A percentile compares a stretch with the other conserved stretches of the same genome.
phyloP scores from a whole-genome alignment of 2,888 invertebrate species.

The Poecilus cupreus region DNA sequence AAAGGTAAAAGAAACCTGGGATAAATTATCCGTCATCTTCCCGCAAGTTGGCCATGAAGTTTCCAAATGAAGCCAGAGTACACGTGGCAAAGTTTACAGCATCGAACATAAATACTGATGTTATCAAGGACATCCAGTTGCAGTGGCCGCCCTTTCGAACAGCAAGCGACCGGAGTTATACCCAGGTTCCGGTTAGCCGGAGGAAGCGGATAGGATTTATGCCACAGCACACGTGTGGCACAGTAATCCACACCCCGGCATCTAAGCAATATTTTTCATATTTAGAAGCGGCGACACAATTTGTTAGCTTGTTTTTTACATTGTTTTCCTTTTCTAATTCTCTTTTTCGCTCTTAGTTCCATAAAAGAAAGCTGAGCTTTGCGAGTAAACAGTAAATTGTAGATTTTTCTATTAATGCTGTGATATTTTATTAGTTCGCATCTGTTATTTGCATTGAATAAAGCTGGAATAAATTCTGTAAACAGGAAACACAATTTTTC shows the following conservation, averaged over 20 bases:
- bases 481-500: not conserved
- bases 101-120: constrained; percentile 47
- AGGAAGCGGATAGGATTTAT: constrained; percentile 48
- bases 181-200: constrained; percentile 45
- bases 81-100: constrained; percentile 35
- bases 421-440: not conserved
- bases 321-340: not conserved
- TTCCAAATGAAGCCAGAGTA: constrained; percentile 18
- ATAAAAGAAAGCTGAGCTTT: not conserved
- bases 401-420: not conserved
- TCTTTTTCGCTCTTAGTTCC: not conserved
- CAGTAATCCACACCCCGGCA: constrained; percentile 44
- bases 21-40: too few relatives aligned
- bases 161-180: constrained; percentile 37
- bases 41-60: too few relatives aligned
- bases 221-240: constrained; percentile 39
- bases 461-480: not conserved
- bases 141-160: not conserved
- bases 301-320: constrained; percentile 24
- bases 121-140: constrained; percentile 1
- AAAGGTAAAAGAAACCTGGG: too few relatives aligned
- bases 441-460: not conserved
- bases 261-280: constrained; percentile 49
- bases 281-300: constrained; percentile 43
- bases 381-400: not conserved